Evolutionary conservation across 1,140 invertebrate genomes (phyloP).

Genomic region (Euborellia annulipes): DNA sequence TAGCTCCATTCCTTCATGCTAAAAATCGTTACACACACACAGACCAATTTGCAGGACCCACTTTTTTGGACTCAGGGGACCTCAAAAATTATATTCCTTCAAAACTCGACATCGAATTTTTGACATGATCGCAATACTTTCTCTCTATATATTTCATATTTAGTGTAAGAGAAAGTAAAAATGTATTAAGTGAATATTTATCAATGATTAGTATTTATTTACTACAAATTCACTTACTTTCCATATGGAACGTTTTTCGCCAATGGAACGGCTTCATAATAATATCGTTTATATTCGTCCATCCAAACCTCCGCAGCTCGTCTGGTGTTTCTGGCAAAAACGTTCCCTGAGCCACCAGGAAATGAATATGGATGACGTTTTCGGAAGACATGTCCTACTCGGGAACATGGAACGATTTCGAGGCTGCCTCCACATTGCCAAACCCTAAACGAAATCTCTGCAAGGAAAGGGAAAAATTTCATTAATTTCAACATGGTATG

Average conservation of each 20-base stretch:
- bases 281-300: conserved; percentile 87
- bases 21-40: too few species aligned
- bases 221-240: conserved; percentile 70
- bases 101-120: too few species aligned
- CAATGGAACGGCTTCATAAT: conserved; percentile 72
- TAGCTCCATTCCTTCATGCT: too few species aligned
- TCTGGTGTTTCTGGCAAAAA: conserved; percentile 75
- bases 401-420: conserved; percentile 86
- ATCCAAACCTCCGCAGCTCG: conserved; percentile 91
- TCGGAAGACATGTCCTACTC: conserved; percentile 80
- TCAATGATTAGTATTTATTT: too few species aligned
- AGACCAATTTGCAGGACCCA: too few species aligned
- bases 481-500: too few species aligned
- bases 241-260: conserved; percentile 76
- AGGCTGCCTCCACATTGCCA: conserved; percentile 93
- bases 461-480: conserved; percentile 7
- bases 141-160: too few species aligned
- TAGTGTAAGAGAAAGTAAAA: too few species aligned
- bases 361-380: conserved; percentile 94
- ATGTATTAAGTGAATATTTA: conserved; percentile 8
- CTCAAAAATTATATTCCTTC: too few species aligned
- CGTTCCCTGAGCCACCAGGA: conserved; percentile 78
- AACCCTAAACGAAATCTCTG: conserved; percentile 62
- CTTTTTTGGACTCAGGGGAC: too few species aligned
- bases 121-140: too few species aligned